phyloP scores from a whole-genome alignment of 2,888 invertebrate species.

The Hirtodrosophila alboralis region DNA sequence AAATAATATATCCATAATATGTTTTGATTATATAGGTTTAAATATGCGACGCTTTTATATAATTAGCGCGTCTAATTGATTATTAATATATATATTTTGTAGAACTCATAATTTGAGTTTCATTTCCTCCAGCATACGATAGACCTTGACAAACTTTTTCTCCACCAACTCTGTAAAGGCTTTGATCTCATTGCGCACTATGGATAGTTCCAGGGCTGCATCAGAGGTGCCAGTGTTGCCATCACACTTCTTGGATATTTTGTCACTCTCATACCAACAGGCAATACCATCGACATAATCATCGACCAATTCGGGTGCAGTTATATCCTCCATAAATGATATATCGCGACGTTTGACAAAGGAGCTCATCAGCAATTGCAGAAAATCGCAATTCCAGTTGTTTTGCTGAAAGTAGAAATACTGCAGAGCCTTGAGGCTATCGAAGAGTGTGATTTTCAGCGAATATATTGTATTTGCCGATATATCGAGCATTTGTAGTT shows the following conservation, averaged over 20 bases:
- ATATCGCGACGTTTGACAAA: conserved; percentile 81
- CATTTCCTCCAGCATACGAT: conserved; percentile 81
- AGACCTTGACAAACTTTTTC: conserved; percentile 81
- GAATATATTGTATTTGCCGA: conserved; percentile 80
- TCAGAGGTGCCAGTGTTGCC: conserved; percentile 57
- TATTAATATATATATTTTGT: conserved; percentile 7
- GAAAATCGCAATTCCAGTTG: conserved; percentile 83
- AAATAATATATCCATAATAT: conserved; percentile 25
- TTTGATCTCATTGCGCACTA: conserved; percentile 82
- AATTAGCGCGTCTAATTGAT: conserved; percentile 27
- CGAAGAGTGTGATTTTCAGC: conserved; percentile 81
- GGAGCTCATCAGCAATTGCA: conserved; percentile 81
- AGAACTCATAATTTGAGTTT: conserved; percentile 74
- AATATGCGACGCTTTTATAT: conserved; percentile 21
- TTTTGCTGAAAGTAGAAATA: conserved; percentile 83
- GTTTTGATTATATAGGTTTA: conserved; percentile 19
- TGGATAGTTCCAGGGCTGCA: conserved; percentile 80
- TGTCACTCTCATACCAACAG: conserved; percentile 82
- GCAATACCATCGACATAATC: conserved; percentile 82
- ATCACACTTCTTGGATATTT: conserved; percentile 74
- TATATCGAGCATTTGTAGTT: conserved; percentile 78
- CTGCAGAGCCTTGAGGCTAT: conserved; percentile 79
- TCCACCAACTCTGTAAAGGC: conserved; percentile 80
- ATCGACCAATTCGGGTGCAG: conserved; percentile 82
- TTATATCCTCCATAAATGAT: conserved; percentile 80